These are phyloP conservation scores for Tautogolabrus adspersus DNA, from an alignment of 2,113 vertebrate genomes.

Conservation along the genomic window DNA sequence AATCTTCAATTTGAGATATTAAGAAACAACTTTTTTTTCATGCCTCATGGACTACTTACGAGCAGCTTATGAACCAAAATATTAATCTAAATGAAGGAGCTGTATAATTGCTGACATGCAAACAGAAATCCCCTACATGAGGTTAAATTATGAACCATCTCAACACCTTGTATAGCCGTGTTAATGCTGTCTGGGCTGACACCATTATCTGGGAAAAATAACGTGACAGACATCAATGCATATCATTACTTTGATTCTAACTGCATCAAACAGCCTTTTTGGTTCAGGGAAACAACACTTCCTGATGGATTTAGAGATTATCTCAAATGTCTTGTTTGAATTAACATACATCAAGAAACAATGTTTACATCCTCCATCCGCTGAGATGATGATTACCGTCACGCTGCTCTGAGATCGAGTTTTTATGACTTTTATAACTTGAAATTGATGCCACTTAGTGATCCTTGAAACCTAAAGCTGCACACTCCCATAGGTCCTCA, in stretches of 20 bases:
- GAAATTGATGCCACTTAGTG: background rate
- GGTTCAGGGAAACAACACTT: background rate
- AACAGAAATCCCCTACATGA: background rate
- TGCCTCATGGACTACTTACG: background rate
- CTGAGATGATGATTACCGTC: background rate
- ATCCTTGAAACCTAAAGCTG: slow-evolving; percentile 1
- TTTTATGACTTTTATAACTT: background rate
- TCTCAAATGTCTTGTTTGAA: background rate
- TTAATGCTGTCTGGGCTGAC: background rate
- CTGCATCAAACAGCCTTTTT: background rate
- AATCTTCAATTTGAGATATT: no score
- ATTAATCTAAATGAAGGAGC: background rate
- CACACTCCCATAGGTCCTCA: slow-evolving; percentile 25
- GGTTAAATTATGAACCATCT: background rate
- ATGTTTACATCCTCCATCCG: background rate
- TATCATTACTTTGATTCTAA: background rate
- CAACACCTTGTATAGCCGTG: background rate
- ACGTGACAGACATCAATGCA: background rate
- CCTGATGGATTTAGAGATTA: background rate
- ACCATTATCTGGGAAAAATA: background rate
- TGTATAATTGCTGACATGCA: background rate
- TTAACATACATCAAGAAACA: background rate
- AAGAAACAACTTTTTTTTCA: no score
- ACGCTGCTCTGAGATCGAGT: background rate
- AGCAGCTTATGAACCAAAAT: background rate